Percentiles rank a stretch among this genome's conserved stretches.
phyloP scores from a whole-genome alignment of 2,113 vertebrate genomes.

The Peromyscus leucopus region DNA sequence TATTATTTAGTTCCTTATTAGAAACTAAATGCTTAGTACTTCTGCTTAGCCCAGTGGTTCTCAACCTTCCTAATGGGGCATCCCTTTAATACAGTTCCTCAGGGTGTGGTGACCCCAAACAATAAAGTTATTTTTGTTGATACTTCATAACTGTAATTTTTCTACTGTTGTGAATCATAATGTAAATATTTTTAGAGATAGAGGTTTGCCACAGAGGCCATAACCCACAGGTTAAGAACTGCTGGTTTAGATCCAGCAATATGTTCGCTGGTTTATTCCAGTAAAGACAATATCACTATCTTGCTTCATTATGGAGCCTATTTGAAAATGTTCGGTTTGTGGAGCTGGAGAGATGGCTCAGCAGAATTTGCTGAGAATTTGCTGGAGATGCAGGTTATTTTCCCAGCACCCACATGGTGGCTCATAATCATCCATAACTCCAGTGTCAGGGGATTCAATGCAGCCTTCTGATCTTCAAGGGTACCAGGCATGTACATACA shows the following conservation, averaged over 20 bases:
- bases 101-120: background rate
- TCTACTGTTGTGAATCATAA: background rate
- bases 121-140: background rate
- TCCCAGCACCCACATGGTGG: background rate
- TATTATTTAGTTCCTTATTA: background rate
- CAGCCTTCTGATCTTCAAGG: background rate
- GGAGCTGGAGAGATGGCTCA: background rate
- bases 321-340: background rate
- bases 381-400: background rate
- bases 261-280: background rate
- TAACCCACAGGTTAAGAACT: background rate
- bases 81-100: background rate
- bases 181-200: background rate
- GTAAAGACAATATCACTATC: background rate
- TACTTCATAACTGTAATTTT: background rate
- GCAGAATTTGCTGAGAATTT: background rate
- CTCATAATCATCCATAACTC: background rate
- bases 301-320: slow-evolving; percentile 32
- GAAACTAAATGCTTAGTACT: background rate
- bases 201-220: background rate
- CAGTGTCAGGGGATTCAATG: background rate
- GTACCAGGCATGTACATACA: background rate
- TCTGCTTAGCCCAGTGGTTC: background rate
- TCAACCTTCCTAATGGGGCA: background rate
- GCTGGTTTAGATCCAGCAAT: background rate